Evolutionary conservation across 35 echinoderm and acorn worm genomes (phyloP).

Genomic region (Patiria miniata): DNA sequence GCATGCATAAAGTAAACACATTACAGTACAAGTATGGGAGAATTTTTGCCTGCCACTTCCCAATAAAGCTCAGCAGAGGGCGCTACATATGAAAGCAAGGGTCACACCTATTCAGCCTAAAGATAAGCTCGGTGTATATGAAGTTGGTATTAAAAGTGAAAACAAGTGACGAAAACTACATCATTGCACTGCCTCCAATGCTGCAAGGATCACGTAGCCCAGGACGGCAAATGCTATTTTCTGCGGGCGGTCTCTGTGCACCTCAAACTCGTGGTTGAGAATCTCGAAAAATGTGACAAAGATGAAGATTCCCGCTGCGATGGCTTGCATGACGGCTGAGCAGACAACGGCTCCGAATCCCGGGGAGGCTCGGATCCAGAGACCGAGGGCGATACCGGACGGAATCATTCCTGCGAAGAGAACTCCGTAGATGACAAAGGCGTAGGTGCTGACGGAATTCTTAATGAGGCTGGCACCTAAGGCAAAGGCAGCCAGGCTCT

Average conservation of each 20-base stretch:
- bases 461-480: conserved; percentile 80
- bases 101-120: too few species aligned
- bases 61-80: too few species aligned
- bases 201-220: conserved; percentile 73
- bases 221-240: conserved; percentile 64
- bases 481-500: conserved; percentile 92
- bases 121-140: too few species aligned
- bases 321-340: conserved; percentile 80
- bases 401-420: conserved; percentile 93
- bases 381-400: conserved; percentile 69
- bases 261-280: conserved; percentile 93
- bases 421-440: conserved; percentile 56
- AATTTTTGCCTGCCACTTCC: too few species aligned
- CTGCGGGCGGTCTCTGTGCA: conserved; percentile 52
- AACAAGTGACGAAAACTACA: neutral
- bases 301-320: conserved; percentile 95
- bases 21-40: too few species aligned
- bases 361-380: conserved; percentile 48
- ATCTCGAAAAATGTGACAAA: conserved; percentile 99
- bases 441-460: conserved; percentile 35
- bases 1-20: too few species aligned
- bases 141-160: too few species aligned
- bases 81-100: too few species aligned
- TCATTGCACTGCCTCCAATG: conserved; percentile 62
- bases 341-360: conserved; percentile 50